Evolutionary conservation across 2,113 vertebrate species (phyloP), one percentile per base, ranked within the genome.

Genomic region (Pipa parva): DNA sequence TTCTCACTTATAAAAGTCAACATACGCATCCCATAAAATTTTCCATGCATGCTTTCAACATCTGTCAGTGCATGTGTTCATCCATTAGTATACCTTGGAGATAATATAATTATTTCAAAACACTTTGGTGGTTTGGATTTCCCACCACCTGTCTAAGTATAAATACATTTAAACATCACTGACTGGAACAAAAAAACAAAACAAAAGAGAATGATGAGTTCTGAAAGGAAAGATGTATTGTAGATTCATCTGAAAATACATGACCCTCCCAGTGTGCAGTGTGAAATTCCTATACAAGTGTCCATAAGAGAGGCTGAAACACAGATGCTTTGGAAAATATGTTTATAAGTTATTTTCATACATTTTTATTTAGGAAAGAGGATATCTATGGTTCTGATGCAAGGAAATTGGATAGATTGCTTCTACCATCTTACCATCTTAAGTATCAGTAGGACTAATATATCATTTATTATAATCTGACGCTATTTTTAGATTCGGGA

Each of bases 221-320:
- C 42, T 54, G 42, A 39, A 63, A 59, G 59, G 25, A 59, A 56
- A 49, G 68, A 3, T 60, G 54, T 72, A 48, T 63, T 72, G 55
- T 28, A 63, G 60, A 75, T 79, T 76, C 76, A 74, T 76, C 72
- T 73, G 36, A 42, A 54, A 68, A 67, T 27, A 60, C 13, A 55
- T 74, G 65, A 75, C 71, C 46, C 64, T 63, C 36, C 51, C 46
- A 55, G 33, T 71, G 76, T n/a, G 78, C 80, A 77, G 79, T 60
- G 46, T 64, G 70, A 65, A 50, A 70, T 77, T 55, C 68, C 33
- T 54, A 63, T 59, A 62, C 60, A 37, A 51, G 18, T 55, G 48
- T 22, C 9, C 59, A 24, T 28, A 7, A 12, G 42, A 46, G 15
- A 28, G 33, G 52, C 36, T 17, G 13, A 42, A 28, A 45, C 46